phyloP scores from a whole-genome alignment of 2,113 vertebrate genomes.

The Oplegnathus fasciatus region DNA sequence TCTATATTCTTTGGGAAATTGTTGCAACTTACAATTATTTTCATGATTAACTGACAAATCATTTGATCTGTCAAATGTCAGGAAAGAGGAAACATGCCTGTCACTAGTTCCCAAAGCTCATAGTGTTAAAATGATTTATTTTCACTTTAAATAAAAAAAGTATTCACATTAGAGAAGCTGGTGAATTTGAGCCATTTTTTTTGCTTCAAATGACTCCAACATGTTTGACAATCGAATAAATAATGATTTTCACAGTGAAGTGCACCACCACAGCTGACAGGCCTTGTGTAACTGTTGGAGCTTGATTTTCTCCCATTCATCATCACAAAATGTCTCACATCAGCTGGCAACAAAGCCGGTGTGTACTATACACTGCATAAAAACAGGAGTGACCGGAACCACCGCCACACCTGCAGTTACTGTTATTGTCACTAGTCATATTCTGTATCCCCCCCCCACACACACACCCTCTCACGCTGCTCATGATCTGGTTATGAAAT shows the following conservation, averaged over 20 bases:
- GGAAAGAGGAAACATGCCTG: not conserved
- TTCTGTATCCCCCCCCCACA: constrained; percentile 32
- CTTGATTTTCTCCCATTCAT: not conserved
- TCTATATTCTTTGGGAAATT: no score
- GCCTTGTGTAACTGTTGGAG: not conserved
- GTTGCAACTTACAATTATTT: not conserved
- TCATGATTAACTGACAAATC: not conserved
- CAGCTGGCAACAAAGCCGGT: not conserved
- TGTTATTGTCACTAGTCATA: constrained; percentile 37
- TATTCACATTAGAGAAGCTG: not conserved
- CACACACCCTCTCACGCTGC: constrained; percentile 7
- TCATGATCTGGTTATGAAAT: constrained; percentile 67
- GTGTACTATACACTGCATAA: not conserved
- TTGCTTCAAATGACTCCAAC: no score
- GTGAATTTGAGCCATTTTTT: no score
- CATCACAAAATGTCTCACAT: constrained; percentile 7
- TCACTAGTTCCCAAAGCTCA: not conserved
- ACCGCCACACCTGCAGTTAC: constrained; percentile 46
- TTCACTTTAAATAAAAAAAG: not conserved
- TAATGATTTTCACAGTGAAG: not conserved
- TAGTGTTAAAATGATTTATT: not conserved
- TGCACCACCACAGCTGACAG: not conserved
- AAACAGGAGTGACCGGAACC: constrained; percentile 11
- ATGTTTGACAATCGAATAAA: no score
- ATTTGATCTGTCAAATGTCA: not conserved